Evolutionary conservation across 2,888 invertebrate species (phyloP), one percentile per base, ranked within the genome.

Genomic region (Liodrosophila aerea): DNA sequence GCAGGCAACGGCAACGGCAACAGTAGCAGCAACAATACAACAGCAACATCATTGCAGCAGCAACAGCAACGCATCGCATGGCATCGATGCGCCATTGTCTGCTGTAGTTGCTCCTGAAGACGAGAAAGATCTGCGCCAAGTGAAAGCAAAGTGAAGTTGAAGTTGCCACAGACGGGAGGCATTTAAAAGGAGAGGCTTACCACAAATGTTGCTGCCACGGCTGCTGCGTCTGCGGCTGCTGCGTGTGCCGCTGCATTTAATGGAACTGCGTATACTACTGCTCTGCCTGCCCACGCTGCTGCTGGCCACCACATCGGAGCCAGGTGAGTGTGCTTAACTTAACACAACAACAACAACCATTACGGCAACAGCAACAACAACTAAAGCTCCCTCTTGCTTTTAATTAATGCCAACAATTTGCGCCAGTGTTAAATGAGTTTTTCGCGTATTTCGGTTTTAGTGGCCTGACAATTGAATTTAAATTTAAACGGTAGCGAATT

Each of bases 281-380:
- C 87, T 90, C 73, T 90, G 90, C 87, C 88, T 90, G 86, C 90
- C 90, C 84, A 89, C 90, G 66, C 87, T 90, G 73, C 77, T 90
- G 64, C 81, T 90, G 85, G 90, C 90, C 76, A 90, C 90, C 62
- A 90, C 90, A 54, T 73, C 89, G 73, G 90, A 90, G 83, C 90
- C 90, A 88, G 90, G 90, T 90, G 74, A 86, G 88, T 83, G 88
- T 83, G 84, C 49, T 7, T 13, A 13, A 1, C 30, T 36, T 9
- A 11, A 36, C n/a, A 41, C 11, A 41, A 1, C 12, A n/a, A n/a
- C 30, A 11, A 22, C 49, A 41, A 33, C 22, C n/a, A 41, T n/a
- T 30, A 2, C 3, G 12, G 41, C 11, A 44, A 39, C 9, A 37
- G 5, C 30, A 9, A 31, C 15, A 47, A 44, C 29, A n/a, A 1